Evolutionary conservation across 2,888 invertebrate species (phyloP), one percentile per base, ranked within the genome.

Genomic region (Abscondita cerata): DNA sequence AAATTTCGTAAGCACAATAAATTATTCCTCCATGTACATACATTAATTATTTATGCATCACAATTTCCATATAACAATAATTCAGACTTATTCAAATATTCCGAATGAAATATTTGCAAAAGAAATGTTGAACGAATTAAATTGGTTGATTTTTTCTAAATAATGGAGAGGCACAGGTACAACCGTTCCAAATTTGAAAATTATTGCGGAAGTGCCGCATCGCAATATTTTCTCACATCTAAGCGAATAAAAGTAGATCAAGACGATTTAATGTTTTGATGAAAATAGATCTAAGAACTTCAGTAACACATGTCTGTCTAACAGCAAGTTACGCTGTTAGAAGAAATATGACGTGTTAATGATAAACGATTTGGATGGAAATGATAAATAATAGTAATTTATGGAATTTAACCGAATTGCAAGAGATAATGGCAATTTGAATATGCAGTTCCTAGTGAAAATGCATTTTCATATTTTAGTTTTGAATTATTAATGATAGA

Each of bases 201-300:
- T 52, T 53, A 38, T 52, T 52, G 33, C 41, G 41, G 38, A 59
- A 52, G 44, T 36, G 52, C 31, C 40, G 59, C 31, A 34, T 46
- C 19, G 38, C 16, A 52, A 58, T 40, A 52, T 53, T 59, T 53
- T 34, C 34, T 18, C 20, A 44, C 33, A 44, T 52, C 31, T 33
- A 19, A 36, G 38, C 52, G 59, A 59, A 59, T 59, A 36, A 59
- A 52, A 31, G 59, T 33, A 19, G 34, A 52, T 52, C 31, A 53
- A 59, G 59, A 52, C 59, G 47, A 59, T 59, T n/a, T 59, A 59
- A 48, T 52, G 52, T 52, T 52, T 59, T 52, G 44, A 47, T 53
- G 59, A 52, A 53, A 59, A 59, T 53, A 59, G 59, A 59, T 59
- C 52, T 59, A 31, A 59, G 53, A 16, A 47, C 52, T 57, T 41